Percentiles rank a stretch among this genome's conserved stretches.
Evolutionary conservation across 2,797 vertebrate species (phyloP).

Genomic region (Rhynchotus rufescens): DNA sequence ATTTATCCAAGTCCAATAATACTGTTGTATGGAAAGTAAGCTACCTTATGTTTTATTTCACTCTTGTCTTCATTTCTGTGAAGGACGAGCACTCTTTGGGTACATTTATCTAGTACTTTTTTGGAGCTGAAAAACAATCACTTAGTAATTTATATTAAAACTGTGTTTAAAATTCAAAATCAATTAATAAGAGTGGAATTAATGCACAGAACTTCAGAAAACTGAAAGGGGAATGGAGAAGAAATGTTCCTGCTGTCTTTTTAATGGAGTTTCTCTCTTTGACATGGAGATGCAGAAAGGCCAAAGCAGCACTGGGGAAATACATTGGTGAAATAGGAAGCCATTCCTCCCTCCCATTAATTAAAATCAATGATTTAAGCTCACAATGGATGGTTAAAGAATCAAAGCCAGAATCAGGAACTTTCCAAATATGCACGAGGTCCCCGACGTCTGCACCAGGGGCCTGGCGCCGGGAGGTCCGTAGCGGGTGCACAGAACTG

Average conservation of each 20-base stretch:
- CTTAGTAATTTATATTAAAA: constrained; percentile 11
- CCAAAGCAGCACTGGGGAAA: constrained; percentile 59
- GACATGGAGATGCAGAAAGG: constrained; percentile 15
- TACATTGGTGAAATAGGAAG: constrained; percentile 30
- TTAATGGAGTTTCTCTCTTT: constrained; percentile 37
- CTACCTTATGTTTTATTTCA: background rate
- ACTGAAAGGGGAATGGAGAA: constrained; percentile 11
- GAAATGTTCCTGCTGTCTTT: constrained; percentile 30
- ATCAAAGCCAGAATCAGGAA: constrained; percentile 38
- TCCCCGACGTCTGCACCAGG: background rate
- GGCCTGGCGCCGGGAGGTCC: background rate
- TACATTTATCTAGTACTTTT: background rate
- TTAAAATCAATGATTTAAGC: constrained; percentile 61
- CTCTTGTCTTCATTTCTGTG: background rate
- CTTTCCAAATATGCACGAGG: constrained; percentile 2
- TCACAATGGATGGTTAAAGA: constrained; percentile 21
- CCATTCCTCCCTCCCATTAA: constrained; percentile 27
- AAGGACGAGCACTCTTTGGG: background rate
- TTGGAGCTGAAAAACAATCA: background rate
- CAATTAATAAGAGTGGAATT: constrained; percentile 34
- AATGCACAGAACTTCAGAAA: constrained; percentile 52
- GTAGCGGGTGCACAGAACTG: background rate
- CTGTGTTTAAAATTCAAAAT: constrained; percentile 18
- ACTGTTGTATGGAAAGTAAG: background rate
- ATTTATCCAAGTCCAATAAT: background rate